Base-by-base conservation (phyloP, 2,113 vertebrate genomes). In the Alosa alosa region DNA sequence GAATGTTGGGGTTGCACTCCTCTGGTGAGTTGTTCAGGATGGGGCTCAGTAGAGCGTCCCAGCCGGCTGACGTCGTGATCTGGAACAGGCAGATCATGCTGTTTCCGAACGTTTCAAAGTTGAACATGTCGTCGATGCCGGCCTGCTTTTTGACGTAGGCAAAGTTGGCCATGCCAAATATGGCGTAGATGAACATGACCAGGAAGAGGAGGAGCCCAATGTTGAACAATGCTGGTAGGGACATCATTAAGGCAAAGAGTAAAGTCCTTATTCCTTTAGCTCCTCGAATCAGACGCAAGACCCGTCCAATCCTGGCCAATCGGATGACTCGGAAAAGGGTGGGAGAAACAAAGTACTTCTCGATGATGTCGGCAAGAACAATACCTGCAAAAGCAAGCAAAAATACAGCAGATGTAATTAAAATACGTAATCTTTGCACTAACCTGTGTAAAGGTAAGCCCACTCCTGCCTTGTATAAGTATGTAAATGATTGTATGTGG, bases 171-270 rank as follows among this genome's bases (percentile, higher is more conserved):
- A 99, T 99, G 90, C 98, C 98, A 52, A 99, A 99, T 92, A 99
- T 99, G 93, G 98, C 96, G 86, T 99, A 99, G 92, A 99, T 99
- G 92, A 99, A 99, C 98, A 99, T 99, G 91, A 99, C 98, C 0
- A 99, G 96, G 93, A 99, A 99, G 81, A 99, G 96, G 88, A 99
- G 95, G 82, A 99, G 96, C 2, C 98, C 98, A 10, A 99, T 99
- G 93, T 99, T 99, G 94, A 99, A 99, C 84, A 99, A 94, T 25
- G 98, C 98, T 0, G 98, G 98, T 4, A 99, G 96, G 0, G 98
- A 99, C 98, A 99, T 99, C 98, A 99, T 99, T 92, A 99, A 97
- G 93, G 98, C 98, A 78, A 99, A 99, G 0, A 99, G 95, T 81
- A 99, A 94, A 18, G 98, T 99, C 92, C 98, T 93, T 92, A 99